Evolutionary conservation across 2,888 invertebrate species (phyloP), one percentile per base, ranked within the genome.

Genomic region (Xestia ashworthii): DNA sequence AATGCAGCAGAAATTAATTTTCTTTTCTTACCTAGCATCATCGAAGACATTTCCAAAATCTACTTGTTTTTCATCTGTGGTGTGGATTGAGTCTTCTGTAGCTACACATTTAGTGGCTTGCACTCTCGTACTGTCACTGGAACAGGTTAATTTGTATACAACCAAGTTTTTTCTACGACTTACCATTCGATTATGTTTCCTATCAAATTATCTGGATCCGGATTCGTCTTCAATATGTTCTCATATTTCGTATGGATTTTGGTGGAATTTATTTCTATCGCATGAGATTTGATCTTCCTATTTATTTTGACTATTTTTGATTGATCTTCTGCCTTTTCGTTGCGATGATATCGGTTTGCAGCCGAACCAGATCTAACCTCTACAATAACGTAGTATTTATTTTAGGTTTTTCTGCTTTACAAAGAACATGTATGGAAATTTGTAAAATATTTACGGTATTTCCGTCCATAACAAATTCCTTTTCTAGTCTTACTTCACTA

Each of bases 81-180:
- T 38, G 38, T 46, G 1, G 12, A 55, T n/a, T 78, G n/a, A 19
- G 12, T 32, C 62, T 85, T 85, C 86, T 84, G 79, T n/a, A 41
- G 1, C n/a, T 55, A 9, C 16, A 5, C 25, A 12, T 58, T 14
- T 12, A 3, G 50, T 73, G 50, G 8, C 32, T 64, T 81, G 66
- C 72, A 79, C 72, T 85, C 69, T 75, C 70, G 50, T 81, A 77
- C 90, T 88, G 88, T 88, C 86, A 83, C 83, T 82, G 66, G 70
- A 88, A 91, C 91, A 89, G 89, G 91, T 89, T 89, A 62, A 80
- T 84, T 86, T 82, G 81, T 88, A 80, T 85, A 82, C 75, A 74
- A 75, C 74, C 83, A 74, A 81, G 73, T 80, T 82, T 85, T 83
- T 84, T 80, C 14, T 78, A 48, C 62, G 66, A 58, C 64, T 71